Evolutionary conservation across 1,140 invertebrate genomes (phyloP).

Genomic region (Eubasilissa regina): DNA sequence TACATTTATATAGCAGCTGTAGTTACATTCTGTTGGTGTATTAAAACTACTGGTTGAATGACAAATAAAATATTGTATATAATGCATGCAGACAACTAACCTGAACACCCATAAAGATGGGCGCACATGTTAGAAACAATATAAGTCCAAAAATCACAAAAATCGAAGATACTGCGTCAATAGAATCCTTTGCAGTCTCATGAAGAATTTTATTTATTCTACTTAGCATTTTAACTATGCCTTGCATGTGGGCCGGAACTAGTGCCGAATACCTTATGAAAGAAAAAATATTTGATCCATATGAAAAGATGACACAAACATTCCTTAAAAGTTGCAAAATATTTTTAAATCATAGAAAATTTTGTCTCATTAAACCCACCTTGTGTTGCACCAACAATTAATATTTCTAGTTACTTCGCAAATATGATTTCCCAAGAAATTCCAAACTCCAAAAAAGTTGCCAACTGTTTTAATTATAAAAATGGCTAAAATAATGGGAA

Average conservation of each 20-base stretch:
- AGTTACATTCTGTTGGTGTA: too few species aligned
- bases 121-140: conserved; percentile 72
- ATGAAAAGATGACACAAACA: background rate
- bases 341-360: background rate
- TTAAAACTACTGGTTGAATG: too few species aligned
- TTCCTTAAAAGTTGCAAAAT: background rate
- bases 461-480: conserved; percentile 67
- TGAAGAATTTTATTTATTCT: conserved; percentile 69
- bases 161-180: conserved; percentile 74
- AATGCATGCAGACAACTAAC: conserved; percentile 61
- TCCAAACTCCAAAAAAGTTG: conserved; percentile 70
- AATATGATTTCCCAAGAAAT: conserved; percentile 69
- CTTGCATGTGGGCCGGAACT: conserved; percentile 72
- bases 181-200: conserved; percentile 70
- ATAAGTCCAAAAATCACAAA: conserved; percentile 75
- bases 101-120: conserved; percentile 74
- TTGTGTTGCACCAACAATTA: conserved; percentile 66
- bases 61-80: too few species aligned
- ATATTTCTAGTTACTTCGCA: conserved; percentile 65
- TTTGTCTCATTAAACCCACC: conserved; percentile 60
- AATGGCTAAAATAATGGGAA: conserved; percentile 68
- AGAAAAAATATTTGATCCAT: conserved; percentile 28
- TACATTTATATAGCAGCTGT: too few species aligned
- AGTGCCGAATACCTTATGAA: conserved; percentile 70
- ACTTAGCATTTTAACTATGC: conserved; percentile 70